phyloP scores from a whole-genome alignment of 2,113 vertebrate genomes.

The Puntigrus tetrazona region DNA sequence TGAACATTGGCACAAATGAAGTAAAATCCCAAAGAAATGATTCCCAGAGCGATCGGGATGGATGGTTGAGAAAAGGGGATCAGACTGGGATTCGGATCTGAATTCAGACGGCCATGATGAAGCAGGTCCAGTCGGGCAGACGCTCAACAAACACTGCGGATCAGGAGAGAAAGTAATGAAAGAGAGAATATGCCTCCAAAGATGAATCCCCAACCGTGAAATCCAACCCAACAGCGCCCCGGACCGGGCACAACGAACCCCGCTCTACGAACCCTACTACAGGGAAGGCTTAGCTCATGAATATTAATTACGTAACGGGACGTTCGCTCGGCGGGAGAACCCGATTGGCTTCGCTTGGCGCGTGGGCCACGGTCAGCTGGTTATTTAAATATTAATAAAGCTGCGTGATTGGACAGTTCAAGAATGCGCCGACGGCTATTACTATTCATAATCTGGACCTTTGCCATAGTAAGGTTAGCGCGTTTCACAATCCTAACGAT shows the following conservation, averaged over 20 bases:
- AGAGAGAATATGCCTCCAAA: constrained; percentile 31
- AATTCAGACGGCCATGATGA: constrained; percentile 77
- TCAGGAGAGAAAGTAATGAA: constrained; percentile 44
- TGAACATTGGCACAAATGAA: constrained; percentile 79
- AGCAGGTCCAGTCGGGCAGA: constrained; percentile 59
- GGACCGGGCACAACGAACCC: constrained; percentile 45
- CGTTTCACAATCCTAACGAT: background rate
- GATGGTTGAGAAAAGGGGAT: constrained; percentile 54
- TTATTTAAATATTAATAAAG: background rate
- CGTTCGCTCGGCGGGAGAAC: background rate
- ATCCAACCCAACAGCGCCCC: constrained; percentile 39
- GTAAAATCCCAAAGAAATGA: constrained; percentile 66
- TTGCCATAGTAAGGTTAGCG: background rate
- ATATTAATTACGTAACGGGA: constrained; percentile 23
- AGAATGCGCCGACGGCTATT: background rate
- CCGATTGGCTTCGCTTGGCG: background rate
- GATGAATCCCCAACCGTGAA: background rate
- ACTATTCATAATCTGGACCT: background rate
- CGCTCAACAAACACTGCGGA: constrained; percentile 63
- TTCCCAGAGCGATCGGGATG: constrained; percentile 51
- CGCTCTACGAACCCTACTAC: background rate
- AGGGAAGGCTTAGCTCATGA: background rate
- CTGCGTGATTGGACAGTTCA: constrained; percentile 6
- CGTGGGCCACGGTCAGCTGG: background rate
- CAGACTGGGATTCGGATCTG: constrained; percentile 60